Base-by-base conservation (phyloP, 1,140 invertebrate species). In the Leptinotarsa texana region DNA sequence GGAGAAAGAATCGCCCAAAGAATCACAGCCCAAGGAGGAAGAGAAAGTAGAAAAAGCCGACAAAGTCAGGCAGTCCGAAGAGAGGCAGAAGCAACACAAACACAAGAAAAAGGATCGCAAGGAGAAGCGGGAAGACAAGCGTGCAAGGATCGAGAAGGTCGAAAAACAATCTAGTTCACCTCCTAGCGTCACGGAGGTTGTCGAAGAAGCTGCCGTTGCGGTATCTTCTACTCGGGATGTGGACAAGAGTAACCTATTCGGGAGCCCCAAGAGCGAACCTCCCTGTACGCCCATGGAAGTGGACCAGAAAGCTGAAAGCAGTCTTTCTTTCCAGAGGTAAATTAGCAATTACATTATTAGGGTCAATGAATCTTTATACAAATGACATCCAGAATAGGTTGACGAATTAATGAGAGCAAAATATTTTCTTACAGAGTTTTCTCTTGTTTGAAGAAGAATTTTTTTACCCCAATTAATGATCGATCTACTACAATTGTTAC, bases 21-120 rank as follows among this genome's bases (percentile, higher is more conserved):
- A 70, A 67, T 49, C 63, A 11, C 73, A 5, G 47, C 62, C 71
- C 22, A 80, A 78, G 71, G 79, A 80, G 15, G 61, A 70, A n/a
- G 76, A 80, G 5, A 80, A 77, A 80, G 1, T n/a, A 17, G 78
- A 81, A 66, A 78, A 81, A 49, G 0, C 18, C 17, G 79, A 81
- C 51, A 78, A 80, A 57, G 72, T 69, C n/a, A 13, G 48, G 6
- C 73, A 77, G 74, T 27, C 68, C 17, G 76, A 80, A 74, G 81
- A 83, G 3, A 84, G 79, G 74, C 74, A 75, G 47, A 82, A 81
- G 73, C 51, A 4, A 18, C 81, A 83, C 63, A 84, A 82, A 73
- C 80, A 83, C 69, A 83, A 82, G 68, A 82, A 83, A 51, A 83
- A 81, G 73, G 82, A 82, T 67, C 66, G 77, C 33, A 80, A 80